A percentile compares a stretch with the other conserved stretches of the same genome.
Evolutionary conservation across 2,888 invertebrate genomes (phyloP).

Genomic region (Disparrhopalites patrizii): DNA sequence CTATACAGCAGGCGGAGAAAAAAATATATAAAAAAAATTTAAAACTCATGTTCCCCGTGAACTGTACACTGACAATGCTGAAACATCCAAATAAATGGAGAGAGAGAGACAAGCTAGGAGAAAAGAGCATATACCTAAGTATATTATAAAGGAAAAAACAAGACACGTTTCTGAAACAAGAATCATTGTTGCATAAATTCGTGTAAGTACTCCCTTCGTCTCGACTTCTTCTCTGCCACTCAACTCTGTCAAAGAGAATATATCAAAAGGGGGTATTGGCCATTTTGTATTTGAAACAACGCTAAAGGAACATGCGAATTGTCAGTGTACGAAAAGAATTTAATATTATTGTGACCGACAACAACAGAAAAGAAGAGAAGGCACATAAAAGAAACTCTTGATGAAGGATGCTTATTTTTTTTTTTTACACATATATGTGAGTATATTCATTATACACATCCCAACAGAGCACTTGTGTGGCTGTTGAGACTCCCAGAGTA

Average conservation of each 20-base stretch:
- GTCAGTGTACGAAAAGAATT: conserved; percentile 2
- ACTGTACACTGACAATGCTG: neutral
- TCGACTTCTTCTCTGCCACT: too few species aligned
- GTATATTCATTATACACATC: neutral
- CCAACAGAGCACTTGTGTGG: too few species aligned
- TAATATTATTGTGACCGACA: neutral
- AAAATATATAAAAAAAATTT: neutral
- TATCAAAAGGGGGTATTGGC: conserved; percentile 2
- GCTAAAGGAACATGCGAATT: conserved; percentile 4
- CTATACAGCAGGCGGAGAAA: neutral
- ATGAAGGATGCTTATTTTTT: conserved; percentile 5
- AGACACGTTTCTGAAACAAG: too few species aligned
- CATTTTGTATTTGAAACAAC: conserved; percentile 8
- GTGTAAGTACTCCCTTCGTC: too few species aligned
- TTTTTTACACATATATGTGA: neutral
- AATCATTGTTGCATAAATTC: conserved; percentile 2
- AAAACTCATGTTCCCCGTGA: neutral
- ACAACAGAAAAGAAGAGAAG: too few species aligned
- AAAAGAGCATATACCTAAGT: neutral
- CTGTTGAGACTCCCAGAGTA: too few species aligned
- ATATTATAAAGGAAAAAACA: too few species aligned
- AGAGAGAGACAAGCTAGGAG: neutral
- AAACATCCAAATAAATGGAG: neutral
- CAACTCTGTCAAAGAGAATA: too few species aligned
- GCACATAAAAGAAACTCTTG: conserved; percentile 2